Percentiles rank a stretch among this genome's conserved stretches.
Conservation (phyloP, 2,888 invertebrate genomes). For the Timema podura region DNA sequence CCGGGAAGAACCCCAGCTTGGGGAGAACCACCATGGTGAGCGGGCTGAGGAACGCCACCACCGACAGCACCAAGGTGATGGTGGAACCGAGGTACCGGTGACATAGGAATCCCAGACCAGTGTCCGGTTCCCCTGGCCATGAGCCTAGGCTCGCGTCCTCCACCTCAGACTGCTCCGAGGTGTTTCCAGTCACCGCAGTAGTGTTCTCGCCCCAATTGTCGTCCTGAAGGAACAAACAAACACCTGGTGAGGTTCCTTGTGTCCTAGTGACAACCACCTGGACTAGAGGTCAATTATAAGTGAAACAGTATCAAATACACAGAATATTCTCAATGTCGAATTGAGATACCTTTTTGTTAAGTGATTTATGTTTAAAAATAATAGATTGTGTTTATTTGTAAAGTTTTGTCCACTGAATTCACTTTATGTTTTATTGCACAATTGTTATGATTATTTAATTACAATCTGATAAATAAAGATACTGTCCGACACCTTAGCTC, state of each 20-base stretch:
- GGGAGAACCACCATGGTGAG: constrained; percentile 93
- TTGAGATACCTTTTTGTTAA: too few relatives aligned
- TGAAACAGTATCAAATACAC: too few relatives aligned
- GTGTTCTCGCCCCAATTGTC: constrained; percentile 99
- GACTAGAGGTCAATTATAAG: too few relatives aligned
- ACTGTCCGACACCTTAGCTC: too few relatives aligned
- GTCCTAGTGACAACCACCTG: too few relatives aligned
- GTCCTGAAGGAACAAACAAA: constrained; percentile 57
- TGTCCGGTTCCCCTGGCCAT: constrained; percentile 68
- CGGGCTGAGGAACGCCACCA: constrained; percentile 85
- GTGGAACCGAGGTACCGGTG: constrained; percentile 80
- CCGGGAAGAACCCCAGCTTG: constrained; percentile 80
- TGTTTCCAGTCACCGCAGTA: constrained; percentile 94
- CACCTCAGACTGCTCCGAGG: constrained; percentile 92
- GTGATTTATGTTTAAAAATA: too few relatives aligned
- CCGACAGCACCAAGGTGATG: constrained; percentile 72
- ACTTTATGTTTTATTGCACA: too few relatives aligned
- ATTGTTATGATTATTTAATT: too few relatives aligned
- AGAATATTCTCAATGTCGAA: too few relatives aligned
- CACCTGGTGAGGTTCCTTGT: background rate
- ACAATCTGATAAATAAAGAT: too few relatives aligned
- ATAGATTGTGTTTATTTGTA: too few relatives aligned
- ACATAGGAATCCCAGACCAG: constrained; percentile 68
- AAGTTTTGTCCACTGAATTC: too few relatives aligned
- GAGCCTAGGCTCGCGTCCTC: constrained; percentile 82